Evolutionary conservation across 2,888 invertebrate species (phyloP), one percentile per base, ranked within the genome.

Genomic region (Drosophila austrosaltans): DNA sequence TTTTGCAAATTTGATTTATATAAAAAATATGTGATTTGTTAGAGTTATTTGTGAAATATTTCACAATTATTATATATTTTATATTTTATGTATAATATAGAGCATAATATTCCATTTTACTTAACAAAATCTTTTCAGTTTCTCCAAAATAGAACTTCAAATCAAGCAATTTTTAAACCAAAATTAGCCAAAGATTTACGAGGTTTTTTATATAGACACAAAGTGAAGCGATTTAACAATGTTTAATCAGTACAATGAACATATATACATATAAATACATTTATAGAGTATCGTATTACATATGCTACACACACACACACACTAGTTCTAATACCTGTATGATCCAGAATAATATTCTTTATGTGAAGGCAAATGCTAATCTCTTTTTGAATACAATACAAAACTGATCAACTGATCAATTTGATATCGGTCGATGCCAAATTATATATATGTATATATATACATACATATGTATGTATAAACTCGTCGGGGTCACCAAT

Each of bases 261-360:
- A 53, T 56, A 44, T 10, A 36, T 8, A 36, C 8, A 36, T 4
- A 44, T 16, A 65, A 16, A 12, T 25, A 57, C 36, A 61, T 56
- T 1, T 36, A 8, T 2, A 36, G 36, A 8, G 7, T 63, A 65
- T 81, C 75, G 69, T 61, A 75, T 79, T 82, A 72, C 85, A 62
- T 32, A 32, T 32, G 6, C 32, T 4, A 28, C 30, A 30, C 30
- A 30, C 30, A 30, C 5, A 30, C 30, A 30, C 5, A 5, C 30
- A 30, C 6, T 30, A 2, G 36, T 36, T 36, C 54, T 56, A 36
- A 42, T 39, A 44, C 39, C 39, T 28, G 16, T 54, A 16, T 7
- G 2, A 66, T 60, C 63, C 57, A 58, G 74, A 69, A 66, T 58
- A 58, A 57, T 66, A 56, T 63, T 76, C 42, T 63, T 72, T 25